A percentile compares a stretch with the other conserved stretches of the same genome.
phyloP scores from a whole-genome alignment of 2,113 vertebrate genomes.

The Oceanodroma tethys region DNA sequence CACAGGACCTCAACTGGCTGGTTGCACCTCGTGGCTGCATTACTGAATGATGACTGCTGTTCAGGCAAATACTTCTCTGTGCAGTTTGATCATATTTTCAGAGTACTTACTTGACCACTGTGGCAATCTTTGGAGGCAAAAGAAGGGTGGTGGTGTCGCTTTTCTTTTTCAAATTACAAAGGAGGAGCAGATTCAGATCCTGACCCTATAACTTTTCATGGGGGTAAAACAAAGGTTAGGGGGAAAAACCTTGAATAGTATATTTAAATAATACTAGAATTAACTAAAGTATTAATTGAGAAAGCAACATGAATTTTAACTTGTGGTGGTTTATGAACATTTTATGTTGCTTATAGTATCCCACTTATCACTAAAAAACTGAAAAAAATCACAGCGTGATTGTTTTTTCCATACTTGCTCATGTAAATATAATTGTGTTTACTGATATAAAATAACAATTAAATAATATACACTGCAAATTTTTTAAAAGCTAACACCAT shows the following conservation, averaged over 20 bases:
- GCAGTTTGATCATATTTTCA: background rate
- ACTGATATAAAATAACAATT: background rate
- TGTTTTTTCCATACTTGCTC: background rate
- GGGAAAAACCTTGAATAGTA: background rate
- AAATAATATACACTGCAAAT: background rate
- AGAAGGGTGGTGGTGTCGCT: background rate
- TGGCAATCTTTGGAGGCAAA: background rate
- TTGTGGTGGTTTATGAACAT: background rate
- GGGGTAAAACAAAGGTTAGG: background rate
- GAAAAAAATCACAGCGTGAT: background rate
- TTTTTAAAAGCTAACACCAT: background rate
- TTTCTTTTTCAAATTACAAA: background rate
- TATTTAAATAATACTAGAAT: background rate
- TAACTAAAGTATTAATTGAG: background rate
- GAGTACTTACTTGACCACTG: background rate
- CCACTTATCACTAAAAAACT: background rate
- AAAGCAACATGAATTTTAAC: background rate
- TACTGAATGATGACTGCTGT: background rate
- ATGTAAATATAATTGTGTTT: background rate
- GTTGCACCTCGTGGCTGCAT: background rate
- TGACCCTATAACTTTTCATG: background rate
- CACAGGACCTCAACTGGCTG: background rate
- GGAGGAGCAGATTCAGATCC: background rate
- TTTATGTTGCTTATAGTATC: background rate
- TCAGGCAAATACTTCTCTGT: background rate